A percentile compares a stretch with the other conserved stretches of the same genome.
These are phyloP conservation scores for Leptogaster cylindrica DNA, from an alignment of 2,888 invertebrate species.

Conservation along the genomic window DNA sequence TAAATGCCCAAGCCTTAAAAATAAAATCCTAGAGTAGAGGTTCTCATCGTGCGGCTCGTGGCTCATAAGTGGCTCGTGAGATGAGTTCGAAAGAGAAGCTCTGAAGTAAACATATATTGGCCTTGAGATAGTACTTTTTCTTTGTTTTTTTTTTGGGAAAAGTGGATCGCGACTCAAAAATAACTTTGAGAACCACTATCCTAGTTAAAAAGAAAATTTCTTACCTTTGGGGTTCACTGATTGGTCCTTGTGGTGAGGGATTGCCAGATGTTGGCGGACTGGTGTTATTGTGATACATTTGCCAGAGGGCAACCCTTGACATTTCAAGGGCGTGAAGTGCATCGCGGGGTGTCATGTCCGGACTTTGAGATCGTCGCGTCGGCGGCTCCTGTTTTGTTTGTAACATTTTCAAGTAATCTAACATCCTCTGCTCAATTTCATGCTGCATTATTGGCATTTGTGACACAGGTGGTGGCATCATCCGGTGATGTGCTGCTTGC, in stretches of 20 bases:
- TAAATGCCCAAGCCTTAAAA: too few species aligned
- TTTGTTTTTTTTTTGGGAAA: background rate
- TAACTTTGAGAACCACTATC: too few species aligned
- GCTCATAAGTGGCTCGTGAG: too few species aligned
- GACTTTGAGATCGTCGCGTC: conserved; percentile 59
- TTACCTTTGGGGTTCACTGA: conserved; percentile 63
- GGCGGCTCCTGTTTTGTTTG: conserved; percentile 61
- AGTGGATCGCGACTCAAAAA: too few species aligned
- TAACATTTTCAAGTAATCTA: conserved; percentile 79
- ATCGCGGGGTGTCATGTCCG: conserved; percentile 65
- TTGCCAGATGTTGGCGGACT: conserved; percentile 63
- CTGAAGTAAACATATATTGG: too few species aligned
- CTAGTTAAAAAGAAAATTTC: too few species aligned
- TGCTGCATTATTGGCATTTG: conserved; percentile 70
- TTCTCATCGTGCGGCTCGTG: too few species aligned
- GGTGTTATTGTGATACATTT: conserved; percentile 77
- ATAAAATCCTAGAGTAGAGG: too few species aligned
- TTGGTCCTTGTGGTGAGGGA: conserved; percentile 61
- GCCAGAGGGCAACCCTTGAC: conserved; percentile 82
- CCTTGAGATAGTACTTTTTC: too few species aligned
- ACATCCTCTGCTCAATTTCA: conserved; percentile 79
- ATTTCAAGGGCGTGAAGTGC: conserved; percentile 76
- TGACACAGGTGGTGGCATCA: conserved; percentile 62
- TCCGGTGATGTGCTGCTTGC: conserved; percentile 64
- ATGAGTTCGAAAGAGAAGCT: too few species aligned